Evolutionary conservation across 2,888 invertebrate species (phyloP), one percentile per base, ranked within the genome.

Genomic region (Dicyrtoma fusca): DNA sequence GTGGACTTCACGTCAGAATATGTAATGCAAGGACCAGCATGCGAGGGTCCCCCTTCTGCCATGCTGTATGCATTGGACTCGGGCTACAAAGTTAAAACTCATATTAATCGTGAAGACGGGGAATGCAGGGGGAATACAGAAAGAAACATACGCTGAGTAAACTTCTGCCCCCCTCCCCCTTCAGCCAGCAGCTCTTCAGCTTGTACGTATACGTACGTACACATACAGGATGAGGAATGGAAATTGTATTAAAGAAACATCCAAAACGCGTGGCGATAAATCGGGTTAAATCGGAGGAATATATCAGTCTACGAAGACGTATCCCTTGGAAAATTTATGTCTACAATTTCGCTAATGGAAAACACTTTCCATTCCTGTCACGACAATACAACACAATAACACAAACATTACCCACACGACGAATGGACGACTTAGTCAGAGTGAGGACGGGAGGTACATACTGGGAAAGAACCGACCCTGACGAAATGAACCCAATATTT

Each of bases 301-400:
- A 80, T 78, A 79, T 79, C 79, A 80, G 79, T 79, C 78, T 53
- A 75, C 53, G 74, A 75, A 76, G 77, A 79, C 76, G 76, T 74
- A 78, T 74, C 77, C 76, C 74, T 72, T 68, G 70, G 72, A 77
- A 77, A 80, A 80, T 80, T 80, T 80, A 80, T 80, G 77, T 75
- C 76, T 76, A 79, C 80, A 80, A 80, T 80, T 79, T 79, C 78
- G 78, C 78, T 79, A 79, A 80, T 79, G 79, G 80, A 78, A 80
- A 79, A 80, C 78, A 79, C 78, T 79, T 79, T 78, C 80, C 77
- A 80, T 80, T 80, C 80, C 78, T 80, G 78, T 79, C 80, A 80
- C 79, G 80, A 77, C 78, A 77, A 77, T 76, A 79, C 80, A 80
- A 80, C 77, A 80, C 80, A 80, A 80, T 80, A 79, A 77, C 80